Percentiles rank a stretch among this genome's conserved stretches.
phyloP scores from a whole-genome alignment of 1,140 invertebrate genomes.

The Bilobella aurantiaca region DNA sequence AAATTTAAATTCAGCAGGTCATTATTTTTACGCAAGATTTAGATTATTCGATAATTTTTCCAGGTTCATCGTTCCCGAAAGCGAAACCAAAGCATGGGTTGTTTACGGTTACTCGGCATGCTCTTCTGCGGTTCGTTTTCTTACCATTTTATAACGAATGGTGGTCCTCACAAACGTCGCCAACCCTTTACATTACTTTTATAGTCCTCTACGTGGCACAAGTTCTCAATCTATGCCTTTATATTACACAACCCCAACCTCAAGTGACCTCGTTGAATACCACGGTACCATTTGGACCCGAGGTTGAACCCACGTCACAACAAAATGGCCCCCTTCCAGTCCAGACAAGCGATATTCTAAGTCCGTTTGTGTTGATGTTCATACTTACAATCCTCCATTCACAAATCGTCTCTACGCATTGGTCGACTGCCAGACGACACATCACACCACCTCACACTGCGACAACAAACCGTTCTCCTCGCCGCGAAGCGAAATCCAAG shows the following conservation, averaged over 20 bases:
- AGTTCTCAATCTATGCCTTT: slow-evolving; percentile 56
- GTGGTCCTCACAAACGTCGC: slow-evolving; percentile 80
- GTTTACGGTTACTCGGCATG: slow-evolving; percentile 65
- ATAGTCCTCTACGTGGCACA: slow-evolving; percentile 66
- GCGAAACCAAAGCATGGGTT: slow-evolving; percentile 82
- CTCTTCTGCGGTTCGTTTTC: slow-evolving; percentile 64
- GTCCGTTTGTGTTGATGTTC: slow-evolving; percentile 69
- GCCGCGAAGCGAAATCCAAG: neutral
- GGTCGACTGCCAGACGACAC: neutral
- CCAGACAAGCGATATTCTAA: slow-evolving; percentile 52
- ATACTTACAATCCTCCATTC: slow-evolving; percentile 76
- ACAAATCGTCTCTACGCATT: slow-evolving; percentile 44
- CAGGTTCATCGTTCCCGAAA: slow-evolving; percentile 86
- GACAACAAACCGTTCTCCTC: neutral
- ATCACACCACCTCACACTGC: neutral
- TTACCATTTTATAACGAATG: slow-evolving; percentile 70
- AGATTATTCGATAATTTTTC: neutral
- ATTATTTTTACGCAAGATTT: too few relatives aligned
- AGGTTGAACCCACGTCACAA: neutral
- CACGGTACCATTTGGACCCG: neutral
- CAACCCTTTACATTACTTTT: slow-evolving; percentile 57
- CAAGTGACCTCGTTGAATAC: neutral
- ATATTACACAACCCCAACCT: slow-evolving; percentile 40
- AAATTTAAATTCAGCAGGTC: too few relatives aligned
- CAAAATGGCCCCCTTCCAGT: slow-evolving; percentile 11